Conservation (phyloP, 2,797 vertebrate genomes). For the Myripristis jacobus region DNA sequence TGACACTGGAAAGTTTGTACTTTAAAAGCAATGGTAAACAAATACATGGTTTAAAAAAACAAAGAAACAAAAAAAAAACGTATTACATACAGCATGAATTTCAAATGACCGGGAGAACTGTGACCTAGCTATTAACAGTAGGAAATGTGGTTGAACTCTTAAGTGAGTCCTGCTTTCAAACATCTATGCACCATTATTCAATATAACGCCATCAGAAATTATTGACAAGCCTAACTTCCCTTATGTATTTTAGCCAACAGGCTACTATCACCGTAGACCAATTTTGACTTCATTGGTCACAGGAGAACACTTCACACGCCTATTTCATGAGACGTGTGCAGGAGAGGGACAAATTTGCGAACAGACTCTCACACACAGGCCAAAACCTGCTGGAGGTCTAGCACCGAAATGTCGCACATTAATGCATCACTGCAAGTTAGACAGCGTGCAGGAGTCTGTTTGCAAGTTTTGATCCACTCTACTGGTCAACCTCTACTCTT, state of each 20-base stretch:
- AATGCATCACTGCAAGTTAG: no score
- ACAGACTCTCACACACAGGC: no score
- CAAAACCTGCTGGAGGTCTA: no score
- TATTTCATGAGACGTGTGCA: no score
- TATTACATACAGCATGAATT: conserved; percentile 54
- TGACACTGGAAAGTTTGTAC: conserved; percentile 32
- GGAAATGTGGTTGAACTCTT: conserved; percentile 16
- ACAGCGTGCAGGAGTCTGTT: no score
- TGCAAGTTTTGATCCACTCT: no score
- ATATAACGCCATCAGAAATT: conserved; percentile 13
- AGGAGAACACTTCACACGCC: no score
- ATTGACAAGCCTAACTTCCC: conserved; percentile 47
- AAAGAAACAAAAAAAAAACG: conserved; percentile 58
- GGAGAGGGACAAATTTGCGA: no score
- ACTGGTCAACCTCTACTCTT: conserved; percentile 22
- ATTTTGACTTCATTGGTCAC: conserved; percentile 10
- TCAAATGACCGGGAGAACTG: not conserved
- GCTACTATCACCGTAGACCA: conserved; percentile 4
- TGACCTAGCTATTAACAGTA: no score
- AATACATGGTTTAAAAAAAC: conserved; percentile 25
- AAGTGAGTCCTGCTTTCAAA: conserved; percentile 17
- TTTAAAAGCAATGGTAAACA: conserved; percentile 47
- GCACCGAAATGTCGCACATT: no score
- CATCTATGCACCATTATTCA: conserved; percentile 36
- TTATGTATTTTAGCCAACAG: conserved; percentile 34